Evolutionary conservation across 2,797 vertebrate genomes (phyloP).

Genomic region (Urosaurus nigricauda): DNA sequence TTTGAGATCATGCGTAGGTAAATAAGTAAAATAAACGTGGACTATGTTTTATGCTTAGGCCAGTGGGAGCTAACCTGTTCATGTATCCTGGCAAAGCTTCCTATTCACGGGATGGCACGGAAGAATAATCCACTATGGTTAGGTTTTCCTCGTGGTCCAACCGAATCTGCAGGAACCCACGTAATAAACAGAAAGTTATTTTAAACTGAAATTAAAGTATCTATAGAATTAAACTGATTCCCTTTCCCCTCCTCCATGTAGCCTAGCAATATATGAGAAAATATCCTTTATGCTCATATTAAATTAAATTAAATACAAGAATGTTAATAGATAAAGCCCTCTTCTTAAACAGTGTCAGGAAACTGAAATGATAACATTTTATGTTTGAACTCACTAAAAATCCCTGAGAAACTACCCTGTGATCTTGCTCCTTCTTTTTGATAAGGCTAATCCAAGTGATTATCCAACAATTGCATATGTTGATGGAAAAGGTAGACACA

Average conservation of each 20-base stretch:
- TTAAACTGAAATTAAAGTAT: no score
- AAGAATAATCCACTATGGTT: no score
- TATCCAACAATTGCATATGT: no score
- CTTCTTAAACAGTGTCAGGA: neutral
- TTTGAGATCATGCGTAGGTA: neutral
- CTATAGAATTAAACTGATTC: no score
- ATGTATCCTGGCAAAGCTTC: neutral
- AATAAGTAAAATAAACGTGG: neutral
- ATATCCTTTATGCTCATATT: neutral
- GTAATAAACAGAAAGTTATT: neutral
- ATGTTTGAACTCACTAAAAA: neutral
- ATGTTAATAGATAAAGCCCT: neutral
- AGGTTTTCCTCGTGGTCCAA: no score
- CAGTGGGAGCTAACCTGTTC: neutral
- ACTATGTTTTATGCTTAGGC: neutral
- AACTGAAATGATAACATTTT: neutral
- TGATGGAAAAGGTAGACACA: slow-evolving; percentile 9
- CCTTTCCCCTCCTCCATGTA: neutral
- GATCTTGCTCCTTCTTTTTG: neutral
- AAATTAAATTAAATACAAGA: neutral
- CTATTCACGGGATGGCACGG: neutral
- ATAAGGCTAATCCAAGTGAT: neutral
- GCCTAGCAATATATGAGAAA: neutral
- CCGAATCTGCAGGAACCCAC: no score
- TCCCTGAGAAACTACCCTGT: neutral